Percentiles rank a stretch among this genome's conserved stretches.
Conservation (phyloP, 35 echinoderm and acorn worm species). For the Lytechinus pictus region DNA sequence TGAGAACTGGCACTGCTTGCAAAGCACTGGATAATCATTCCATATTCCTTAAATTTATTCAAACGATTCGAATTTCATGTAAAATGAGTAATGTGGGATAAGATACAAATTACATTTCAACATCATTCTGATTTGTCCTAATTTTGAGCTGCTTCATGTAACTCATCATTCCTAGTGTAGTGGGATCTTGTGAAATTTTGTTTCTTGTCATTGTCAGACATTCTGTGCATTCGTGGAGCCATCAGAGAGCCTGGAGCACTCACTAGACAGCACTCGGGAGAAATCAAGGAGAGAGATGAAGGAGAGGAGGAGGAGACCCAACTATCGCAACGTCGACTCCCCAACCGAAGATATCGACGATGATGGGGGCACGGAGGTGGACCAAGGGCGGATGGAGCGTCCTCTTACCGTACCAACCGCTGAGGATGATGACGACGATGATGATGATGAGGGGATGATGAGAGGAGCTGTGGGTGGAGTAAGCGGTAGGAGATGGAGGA, state of each 20-base stretch:
- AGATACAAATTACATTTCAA: too few species aligned
- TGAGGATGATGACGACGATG: background rate
- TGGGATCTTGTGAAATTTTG: too few species aligned
- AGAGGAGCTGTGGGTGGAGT: slow-evolving; percentile 48
- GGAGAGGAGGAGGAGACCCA: slow-evolving; percentile 70
- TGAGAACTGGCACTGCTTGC: too few species aligned
- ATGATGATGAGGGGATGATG: slow-evolving; percentile 34
- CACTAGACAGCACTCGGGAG: slow-evolving; percentile 71
- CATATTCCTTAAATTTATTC: too few species aligned
- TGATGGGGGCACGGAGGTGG: background rate
- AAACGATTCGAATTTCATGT: too few species aligned
- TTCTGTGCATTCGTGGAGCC: slow-evolving; percentile 86
- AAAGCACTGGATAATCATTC: too few species aligned
- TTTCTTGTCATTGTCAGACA: slow-evolving; percentile 16
- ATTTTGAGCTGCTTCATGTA: too few species aligned
- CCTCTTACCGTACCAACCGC: background rate
- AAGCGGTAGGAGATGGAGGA: slow-evolving; percentile 14
- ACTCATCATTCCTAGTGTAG: too few species aligned
- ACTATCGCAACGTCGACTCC: slow-evolving; percentile 91
- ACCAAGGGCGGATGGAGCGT: background rate
- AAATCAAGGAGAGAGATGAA: slow-evolving; percentile 28
- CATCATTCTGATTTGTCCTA: too few species aligned
- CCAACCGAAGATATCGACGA: slow-evolving; percentile 68
- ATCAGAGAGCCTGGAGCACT: slow-evolving; percentile 81
- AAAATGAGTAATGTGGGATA: too few species aligned